These are phyloP conservation scores for Uria lomvia DNA, from an alignment of 2,113 vertebrate genomes.

Conservation along the genomic window DNA sequence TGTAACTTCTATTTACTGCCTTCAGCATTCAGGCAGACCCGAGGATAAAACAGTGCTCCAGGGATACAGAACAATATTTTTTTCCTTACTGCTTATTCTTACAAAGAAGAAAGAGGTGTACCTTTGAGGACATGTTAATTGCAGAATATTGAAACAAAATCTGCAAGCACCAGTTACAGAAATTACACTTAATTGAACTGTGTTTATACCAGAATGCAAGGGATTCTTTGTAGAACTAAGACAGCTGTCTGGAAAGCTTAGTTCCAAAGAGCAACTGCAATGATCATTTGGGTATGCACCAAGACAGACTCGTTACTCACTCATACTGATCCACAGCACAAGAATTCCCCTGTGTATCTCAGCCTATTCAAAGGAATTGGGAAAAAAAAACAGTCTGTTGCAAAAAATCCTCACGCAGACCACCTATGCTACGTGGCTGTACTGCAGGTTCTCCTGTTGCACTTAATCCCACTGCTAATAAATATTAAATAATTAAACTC, in stretches of 20 bases:
- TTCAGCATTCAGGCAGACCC: not conserved
- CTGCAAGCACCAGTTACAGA: not conserved
- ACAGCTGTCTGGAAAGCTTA: not conserved
- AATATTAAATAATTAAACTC: not conserved
- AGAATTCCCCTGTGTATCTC: not conserved
- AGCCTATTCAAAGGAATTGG: accelerated
- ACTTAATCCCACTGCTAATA: not conserved
- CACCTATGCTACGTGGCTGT: not conserved
- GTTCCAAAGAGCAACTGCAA: not conserved
- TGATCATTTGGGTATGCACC: not conserved
- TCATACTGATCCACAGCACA: not conserved
- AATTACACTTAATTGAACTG: not conserved
- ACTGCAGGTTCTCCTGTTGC: not conserved
- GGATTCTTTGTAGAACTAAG: not conserved
- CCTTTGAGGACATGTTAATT: not conserved
- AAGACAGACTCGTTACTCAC: not conserved
- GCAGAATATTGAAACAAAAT: not conserved
- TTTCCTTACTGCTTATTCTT: not conserved
- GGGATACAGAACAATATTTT: not conserved
- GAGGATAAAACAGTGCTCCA: not conserved
- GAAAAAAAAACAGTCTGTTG: not conserved
- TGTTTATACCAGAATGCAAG: not conserved
- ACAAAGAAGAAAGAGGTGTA: not conserved
- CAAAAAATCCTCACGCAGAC: not conserved
- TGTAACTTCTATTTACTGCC: not conserved